Conservation (phyloP, 2,888 invertebrate species). For the Drosophila koepferae region DNA sequence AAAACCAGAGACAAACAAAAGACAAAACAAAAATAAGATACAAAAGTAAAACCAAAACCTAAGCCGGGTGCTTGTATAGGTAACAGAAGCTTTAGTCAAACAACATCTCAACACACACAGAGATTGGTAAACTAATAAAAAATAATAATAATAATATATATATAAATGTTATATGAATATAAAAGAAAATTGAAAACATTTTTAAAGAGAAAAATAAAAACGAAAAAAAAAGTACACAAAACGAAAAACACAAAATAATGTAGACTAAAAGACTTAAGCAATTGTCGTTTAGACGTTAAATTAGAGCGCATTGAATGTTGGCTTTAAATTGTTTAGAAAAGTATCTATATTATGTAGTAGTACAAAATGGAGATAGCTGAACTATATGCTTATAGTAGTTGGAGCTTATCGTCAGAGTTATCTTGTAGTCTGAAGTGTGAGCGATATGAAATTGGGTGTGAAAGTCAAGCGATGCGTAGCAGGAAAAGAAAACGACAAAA, state of each 20-base stretch:
- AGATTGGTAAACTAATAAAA: constrained; percentile 33
- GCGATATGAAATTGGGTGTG: constrained; percentile 13
- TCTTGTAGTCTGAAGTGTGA: constrained; percentile 62
- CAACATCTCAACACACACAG: constrained; percentile 7
- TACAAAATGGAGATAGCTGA: constrained; percentile 34
- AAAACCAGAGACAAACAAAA: constrained; percentile 5
- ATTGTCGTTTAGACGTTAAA: constrained; percentile 84
- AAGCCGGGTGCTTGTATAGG: constrained; percentile 40
- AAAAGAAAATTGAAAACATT: constrained; percentile 2
- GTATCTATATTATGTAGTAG: constrained; percentile 38
- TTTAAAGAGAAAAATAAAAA: constrained; percentile 16
- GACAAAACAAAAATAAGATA: neutral
- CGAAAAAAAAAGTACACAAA: constrained; percentile 11
- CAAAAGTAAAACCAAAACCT: constrained; percentile 19
- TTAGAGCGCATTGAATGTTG: constrained; percentile 83
- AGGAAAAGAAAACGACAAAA: constrained; percentile 6
- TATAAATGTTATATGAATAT: constrained; percentile 44
- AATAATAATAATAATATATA: constrained; percentile 5
- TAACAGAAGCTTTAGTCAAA: constrained; percentile 24
- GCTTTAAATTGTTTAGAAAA: constrained; percentile 73
- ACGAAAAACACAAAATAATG: constrained; percentile 52
- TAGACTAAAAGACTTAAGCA: constrained; percentile 84
- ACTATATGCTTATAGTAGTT: constrained; percentile 23
- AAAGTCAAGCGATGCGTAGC: constrained; percentile 14
- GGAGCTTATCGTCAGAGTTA: constrained; percentile 45